Evolutionary conservation across 2,888 invertebrate genomes (phyloP).

Genomic region (Ethmia dodecea): DNA sequence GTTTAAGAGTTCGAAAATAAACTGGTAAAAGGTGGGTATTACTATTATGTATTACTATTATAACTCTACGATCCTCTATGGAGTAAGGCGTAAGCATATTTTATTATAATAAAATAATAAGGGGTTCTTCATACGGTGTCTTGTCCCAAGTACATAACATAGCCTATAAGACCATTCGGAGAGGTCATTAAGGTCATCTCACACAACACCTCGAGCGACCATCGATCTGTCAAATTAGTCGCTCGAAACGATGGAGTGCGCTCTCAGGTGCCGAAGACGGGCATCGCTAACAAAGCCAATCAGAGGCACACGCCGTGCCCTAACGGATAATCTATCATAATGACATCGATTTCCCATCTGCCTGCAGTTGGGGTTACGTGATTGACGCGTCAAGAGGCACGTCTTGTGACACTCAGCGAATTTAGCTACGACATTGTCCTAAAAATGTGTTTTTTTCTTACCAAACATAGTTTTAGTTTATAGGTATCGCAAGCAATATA

Average conservation of each 20-base stretch:
- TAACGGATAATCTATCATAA: slow-evolving; percentile 72
- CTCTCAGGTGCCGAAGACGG: slow-evolving; percentile 60
- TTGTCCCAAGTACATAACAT: no score
- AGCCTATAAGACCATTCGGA: not conserved
- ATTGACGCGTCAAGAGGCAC: slow-evolving; percentile 37
- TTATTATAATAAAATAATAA: no score
- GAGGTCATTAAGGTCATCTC: slow-evolving; percentile 55
- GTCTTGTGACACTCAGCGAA: slow-evolving; percentile 36
- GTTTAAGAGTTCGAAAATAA: no score
- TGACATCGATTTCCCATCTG: slow-evolving; percentile 72
- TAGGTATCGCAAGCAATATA: no score
- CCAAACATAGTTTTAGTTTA: no score
- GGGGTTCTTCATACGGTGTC: no score
- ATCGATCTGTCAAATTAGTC: slow-evolving; percentile 75
- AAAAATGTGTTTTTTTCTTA: no score
- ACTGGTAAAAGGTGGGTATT: no score
- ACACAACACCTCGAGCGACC: slow-evolving; percentile 38
- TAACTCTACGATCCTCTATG: no score
- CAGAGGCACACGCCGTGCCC: slow-evolving; percentile 54
- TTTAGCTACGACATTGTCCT: no score
- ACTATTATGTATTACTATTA: no score
- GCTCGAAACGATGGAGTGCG: slow-evolving; percentile 41
- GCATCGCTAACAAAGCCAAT: slow-evolving; percentile 71
- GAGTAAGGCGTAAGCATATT: no score
- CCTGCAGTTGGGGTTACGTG: slow-evolving; percentile 39